phyloP scores from a whole-genome alignment of 2,797 vertebrate genomes.

The Triplophysa bombifrons region DNA sequence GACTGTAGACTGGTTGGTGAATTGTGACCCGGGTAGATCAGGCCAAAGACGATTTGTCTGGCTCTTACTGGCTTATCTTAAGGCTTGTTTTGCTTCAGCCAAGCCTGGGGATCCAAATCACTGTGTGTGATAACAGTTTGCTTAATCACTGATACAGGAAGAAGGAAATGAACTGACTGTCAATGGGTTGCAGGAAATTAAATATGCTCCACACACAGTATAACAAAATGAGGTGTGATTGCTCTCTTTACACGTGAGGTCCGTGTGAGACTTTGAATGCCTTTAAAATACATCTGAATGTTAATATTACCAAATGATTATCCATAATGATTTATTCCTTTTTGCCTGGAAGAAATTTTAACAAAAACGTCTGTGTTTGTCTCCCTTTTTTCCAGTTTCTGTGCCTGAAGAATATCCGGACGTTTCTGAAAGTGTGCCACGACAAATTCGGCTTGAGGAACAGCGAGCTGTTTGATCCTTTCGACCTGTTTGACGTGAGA shows the following conservation, averaged over 20 bases:
- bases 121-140: conserved; percentile 47
- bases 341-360: background rate
- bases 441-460: conserved; percentile 93
- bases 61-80: conserved; percentile 27
- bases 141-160: conserved; percentile 55
- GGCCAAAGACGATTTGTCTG: conserved; percentile 6
- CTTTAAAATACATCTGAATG: conserved; percentile 22
- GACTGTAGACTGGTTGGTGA: background rate
- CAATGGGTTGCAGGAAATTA: conserved; percentile 67
- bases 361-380: conserved; percentile 22
- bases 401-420: conserved; percentile 97
- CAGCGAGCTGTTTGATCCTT: conserved; percentile 96
- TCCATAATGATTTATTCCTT: background rate
- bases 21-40: background rate
- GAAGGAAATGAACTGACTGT: conserved; percentile 57
- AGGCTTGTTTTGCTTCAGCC: conserved; percentile 6
- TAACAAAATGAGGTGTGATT: conserved; percentile 16
- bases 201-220: conserved; percentile 52
- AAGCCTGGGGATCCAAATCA: conserved; percentile 38
- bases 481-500: conserved; percentile 96
- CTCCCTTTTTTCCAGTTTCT: conserved; percentile 81
- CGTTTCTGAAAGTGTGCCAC: conserved; percentile 95
- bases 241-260: conserved; percentile 10
- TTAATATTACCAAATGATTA: conserved; percentile 16
- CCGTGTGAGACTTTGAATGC: conserved; percentile 30